Base-by-base conservation (phyloP, 2,888 invertebrate genomes). In the Helleia helle region DNA sequence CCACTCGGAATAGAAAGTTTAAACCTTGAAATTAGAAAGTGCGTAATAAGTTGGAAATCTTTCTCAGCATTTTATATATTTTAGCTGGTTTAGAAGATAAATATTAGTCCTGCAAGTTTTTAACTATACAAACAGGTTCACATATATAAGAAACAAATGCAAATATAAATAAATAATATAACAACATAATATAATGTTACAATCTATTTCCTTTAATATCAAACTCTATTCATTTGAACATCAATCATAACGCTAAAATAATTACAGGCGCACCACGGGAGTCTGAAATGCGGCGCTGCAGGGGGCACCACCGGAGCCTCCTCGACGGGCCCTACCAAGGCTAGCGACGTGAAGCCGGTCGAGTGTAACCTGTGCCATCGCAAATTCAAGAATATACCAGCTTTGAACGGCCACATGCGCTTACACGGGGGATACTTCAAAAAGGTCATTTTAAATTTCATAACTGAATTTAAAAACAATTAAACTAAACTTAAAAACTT, bases 331-430 rank as follows among this genome's bases (percentile, higher is more conserved):
- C 43, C 67, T 52, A 36, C 65, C 9, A 71, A 79, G 45, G 72
- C 89, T 55, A 77, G 87, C 28, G 93, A 93, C 55, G 87, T 89
- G 45, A 95, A 95, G 65, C 96, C 96, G 30, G 96, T 97, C 44
- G 95, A 96, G 72, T 98, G 98, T 81, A 95, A 94, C 76, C 88
- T 97, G 46, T 99, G 98, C 71, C 94, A 96, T 76, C 89, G 97
- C 56, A 93, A 95, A 71, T 99, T 98, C 85, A 98, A 98, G 86
- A 98, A 97, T 75, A 94, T 97, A 73, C 97, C 97, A 13, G 98
- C 98, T 17, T 89, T 99, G 42, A 99, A 99, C 76, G 98, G 98
- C 5, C 98, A 98, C 70, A 98, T 98, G 98, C 88, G 98, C 60
- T 87, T 98, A 49, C 98, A 99, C 73, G 98, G 98, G 30, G 97